A percentile compares a stretch with the other conserved stretches of the same genome.
Conservation (phyloP, 2,888 invertebrate genomes). For the Drosophila recens region DNA sequence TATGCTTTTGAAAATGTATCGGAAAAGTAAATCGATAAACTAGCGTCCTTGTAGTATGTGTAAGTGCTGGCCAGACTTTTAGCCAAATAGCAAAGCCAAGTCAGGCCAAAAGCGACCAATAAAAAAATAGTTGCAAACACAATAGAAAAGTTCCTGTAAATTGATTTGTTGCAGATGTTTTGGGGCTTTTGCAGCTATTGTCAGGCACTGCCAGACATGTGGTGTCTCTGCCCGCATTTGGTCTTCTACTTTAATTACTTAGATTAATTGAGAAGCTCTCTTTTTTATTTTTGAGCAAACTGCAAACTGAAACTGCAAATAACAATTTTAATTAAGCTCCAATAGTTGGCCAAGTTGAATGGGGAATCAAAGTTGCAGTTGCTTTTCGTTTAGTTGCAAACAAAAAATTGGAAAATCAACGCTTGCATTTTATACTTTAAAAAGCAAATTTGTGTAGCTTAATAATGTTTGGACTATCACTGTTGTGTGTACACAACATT, state of each 20-base stretch:
- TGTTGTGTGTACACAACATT: not conserved
- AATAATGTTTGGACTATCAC: not conserved
- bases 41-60: slow-evolving; percentile 13
- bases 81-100: slow-evolving; percentile 36
- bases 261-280: slow-evolving; percentile 66
- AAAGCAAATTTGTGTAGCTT: slow-evolving; percentile 4
- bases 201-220: slow-evolving; percentile 55
- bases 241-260: slow-evolving; percentile 70
- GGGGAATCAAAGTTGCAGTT: slow-evolving; percentile 21
- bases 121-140: slow-evolving; percentile 70
- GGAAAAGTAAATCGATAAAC: slow-evolving; percentile 71
- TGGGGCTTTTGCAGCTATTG: slow-evolving; percentile 45
- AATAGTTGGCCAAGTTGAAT: slow-evolving; percentile 24
- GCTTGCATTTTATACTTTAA: not conserved
- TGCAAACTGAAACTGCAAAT: slow-evolving; percentile 30
- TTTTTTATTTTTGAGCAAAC: slow-evolving; percentile 1
- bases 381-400: slow-evolving; percentile 15
- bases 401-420: not conserved
- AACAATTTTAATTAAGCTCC: slow-evolving; percentile 51
- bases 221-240: slow-evolving; percentile 35
- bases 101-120: slow-evolving; percentile 48
- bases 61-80: slow-evolving; percentile 20
- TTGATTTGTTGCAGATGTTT: slow-evolving; percentile 78
- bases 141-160: slow-evolving; percentile 73
- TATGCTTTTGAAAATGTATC: slow-evolving; percentile 53